Evolutionary conservation across 2,113 vertebrate genomes (phyloP).

Genomic region (Seriola rivoliana): DNA sequence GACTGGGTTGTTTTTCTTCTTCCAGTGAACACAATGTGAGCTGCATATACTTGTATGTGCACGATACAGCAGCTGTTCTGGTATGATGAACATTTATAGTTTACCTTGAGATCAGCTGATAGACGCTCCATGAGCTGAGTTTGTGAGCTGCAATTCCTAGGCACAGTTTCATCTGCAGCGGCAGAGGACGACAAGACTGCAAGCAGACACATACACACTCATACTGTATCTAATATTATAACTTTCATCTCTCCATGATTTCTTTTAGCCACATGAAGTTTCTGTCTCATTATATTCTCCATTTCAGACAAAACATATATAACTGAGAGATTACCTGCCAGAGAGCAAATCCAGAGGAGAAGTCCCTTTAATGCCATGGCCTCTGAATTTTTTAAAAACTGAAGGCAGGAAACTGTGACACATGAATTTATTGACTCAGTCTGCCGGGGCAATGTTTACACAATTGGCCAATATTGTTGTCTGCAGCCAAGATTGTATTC

Average conservation of each 20-base stretch:
- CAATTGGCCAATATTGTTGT: slow-evolving; percentile 35
- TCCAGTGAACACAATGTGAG: neutral
- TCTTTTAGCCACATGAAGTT: neutral
- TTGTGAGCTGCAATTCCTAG: neutral
- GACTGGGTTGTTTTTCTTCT: neutral
- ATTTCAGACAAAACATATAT: neutral
- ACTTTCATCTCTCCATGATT: no score
- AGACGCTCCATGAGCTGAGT: neutral
- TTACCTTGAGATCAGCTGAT: slow-evolving; percentile 37
- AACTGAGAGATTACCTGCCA: slow-evolving; percentile 49
- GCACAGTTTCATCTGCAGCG: neutral
- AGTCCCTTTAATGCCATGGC: slow-evolving; percentile 26
- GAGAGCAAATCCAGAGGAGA: slow-evolving; percentile 15
- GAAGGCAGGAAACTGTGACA: neutral
- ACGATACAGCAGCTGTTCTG: neutral
- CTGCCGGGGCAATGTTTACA: slow-evolving; percentile 54
- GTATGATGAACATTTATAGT: neutral
- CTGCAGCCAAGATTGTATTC: neutral
- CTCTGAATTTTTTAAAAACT: neutral
- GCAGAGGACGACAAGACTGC: slow-evolving; percentile 31
- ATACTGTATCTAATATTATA: neutral
- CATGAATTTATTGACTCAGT: slow-evolving; percentile 32
- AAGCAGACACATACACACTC: neutral
- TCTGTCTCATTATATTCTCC: neutral
- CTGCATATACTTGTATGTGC: neutral